Conservation (phyloP, 2,888 invertebrate genomes). For the Leucophenga montana region DNA sequence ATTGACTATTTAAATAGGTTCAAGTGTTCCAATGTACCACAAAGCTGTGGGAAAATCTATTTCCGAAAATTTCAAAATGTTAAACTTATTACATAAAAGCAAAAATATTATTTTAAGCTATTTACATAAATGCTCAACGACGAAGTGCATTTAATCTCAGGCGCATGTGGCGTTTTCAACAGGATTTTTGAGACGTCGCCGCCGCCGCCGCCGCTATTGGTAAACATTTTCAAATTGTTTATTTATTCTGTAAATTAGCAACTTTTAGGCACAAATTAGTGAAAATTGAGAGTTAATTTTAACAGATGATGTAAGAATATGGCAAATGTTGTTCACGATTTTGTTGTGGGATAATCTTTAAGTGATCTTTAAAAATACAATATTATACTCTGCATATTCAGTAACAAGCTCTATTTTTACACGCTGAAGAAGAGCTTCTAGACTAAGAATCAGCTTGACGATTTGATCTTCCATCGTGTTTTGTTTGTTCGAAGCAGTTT, state of each 20-base stretch:
- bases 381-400: no score
- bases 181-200: not conserved
- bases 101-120: slow-evolving; percentile 31
- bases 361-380: no score
- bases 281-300: not conserved
- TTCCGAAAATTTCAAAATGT: slow-evolving; percentile 42
- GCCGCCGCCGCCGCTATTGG: no score
- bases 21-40: slow-evolving; percentile 52
- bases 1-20: slow-evolving; percentile 60
- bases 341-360: not conserved
- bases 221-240: no score
- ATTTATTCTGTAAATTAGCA: slow-evolving; percentile 9
- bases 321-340: not conserved
- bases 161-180: slow-evolving; percentile 16
- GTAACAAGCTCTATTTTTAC: no score
- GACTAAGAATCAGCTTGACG: no score
- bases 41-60: slow-evolving; percentile 55
- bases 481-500: no score
- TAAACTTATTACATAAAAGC: slow-evolving; percentile 47
- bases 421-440: no score
- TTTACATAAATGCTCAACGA: slow-evolving; percentile 30
- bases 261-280: slow-evolving; percentile 16
- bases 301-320: not conserved
- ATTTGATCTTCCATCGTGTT: no score
- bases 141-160: not conserved